Percentiles rank a stretch among this genome's conserved stretches.
phyloP scores from a whole-genome alignment of 2,888 invertebrate genomes.

The Pilophorus perplexus region DNA sequence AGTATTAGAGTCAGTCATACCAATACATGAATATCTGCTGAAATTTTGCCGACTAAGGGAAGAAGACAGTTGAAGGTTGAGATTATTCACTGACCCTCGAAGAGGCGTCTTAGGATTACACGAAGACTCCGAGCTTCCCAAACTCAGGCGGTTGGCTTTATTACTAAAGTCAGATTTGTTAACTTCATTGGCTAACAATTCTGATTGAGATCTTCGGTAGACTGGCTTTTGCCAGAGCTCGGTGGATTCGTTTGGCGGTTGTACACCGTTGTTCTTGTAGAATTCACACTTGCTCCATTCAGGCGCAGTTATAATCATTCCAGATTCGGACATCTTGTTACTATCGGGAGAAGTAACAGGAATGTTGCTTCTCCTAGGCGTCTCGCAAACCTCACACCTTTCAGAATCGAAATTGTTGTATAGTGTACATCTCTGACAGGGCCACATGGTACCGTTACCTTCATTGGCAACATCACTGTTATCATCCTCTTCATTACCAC shows the following conservation, averaged over 20 bases:
- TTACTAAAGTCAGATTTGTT: conserved; percentile 44
- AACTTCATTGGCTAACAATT: conserved; percentile 52
- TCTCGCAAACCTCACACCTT: conserved; percentile 73
- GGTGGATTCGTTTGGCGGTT: conserved; percentile 49
- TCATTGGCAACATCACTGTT: neutral
- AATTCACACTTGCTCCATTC: conserved; percentile 55
- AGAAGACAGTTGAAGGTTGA: conserved; percentile 53
- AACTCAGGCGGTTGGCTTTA: conserved; percentile 43
- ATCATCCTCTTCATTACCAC: conserved; percentile 53
- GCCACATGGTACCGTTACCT: conserved; percentile 50
- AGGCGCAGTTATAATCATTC: conserved; percentile 55
- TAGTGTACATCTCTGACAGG: conserved; percentile 63
- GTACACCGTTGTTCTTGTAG: conserved; percentile 44
- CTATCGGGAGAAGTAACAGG: conserved; percentile 51
- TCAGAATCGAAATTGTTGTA: conserved; percentile 66
- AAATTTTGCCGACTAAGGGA: conserved; percentile 44
- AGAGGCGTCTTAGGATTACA: conserved; percentile 50
- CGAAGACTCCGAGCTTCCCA: conserved; percentile 48
- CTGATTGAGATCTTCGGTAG: conserved; percentile 56
- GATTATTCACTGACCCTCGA: conserved; percentile 55
- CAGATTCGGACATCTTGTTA: conserved; percentile 47
- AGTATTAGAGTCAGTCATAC: conserved; percentile 50
- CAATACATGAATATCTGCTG: conserved; percentile 51
- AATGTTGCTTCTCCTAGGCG: conserved; percentile 57
- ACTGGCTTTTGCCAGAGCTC: conserved; percentile 53